These are phyloP conservation scores for Drosophila rubida DNA, from an alignment of 2,888 invertebrate species.

Conservation along the genomic window DNA sequence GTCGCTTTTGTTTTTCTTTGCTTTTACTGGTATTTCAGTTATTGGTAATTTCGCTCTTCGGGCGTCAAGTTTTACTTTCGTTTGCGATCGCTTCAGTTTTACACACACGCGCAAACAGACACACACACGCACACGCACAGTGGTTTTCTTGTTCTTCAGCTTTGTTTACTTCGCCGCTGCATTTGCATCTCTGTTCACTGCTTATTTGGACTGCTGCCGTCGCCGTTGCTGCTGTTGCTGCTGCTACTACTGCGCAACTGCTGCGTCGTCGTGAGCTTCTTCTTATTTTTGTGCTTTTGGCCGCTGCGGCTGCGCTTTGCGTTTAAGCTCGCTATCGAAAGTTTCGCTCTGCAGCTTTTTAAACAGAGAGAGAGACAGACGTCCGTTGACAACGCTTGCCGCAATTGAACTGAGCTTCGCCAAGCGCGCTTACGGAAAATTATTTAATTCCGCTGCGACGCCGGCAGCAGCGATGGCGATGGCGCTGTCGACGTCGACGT, in stretches of 20 bases:
- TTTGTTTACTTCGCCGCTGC: conserved; percentile 26
- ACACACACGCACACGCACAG: conserved; percentile 4
- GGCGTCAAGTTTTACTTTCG: conserved; percentile 49
- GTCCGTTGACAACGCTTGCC: conserved; percentile 75
- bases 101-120: conserved; percentile 7
- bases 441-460: conserved; percentile 63
- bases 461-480: conserved; percentile 3
- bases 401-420: conserved; percentile 81
- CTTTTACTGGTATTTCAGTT: conserved; percentile 40
- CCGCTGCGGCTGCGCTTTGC: conserved; percentile 34
- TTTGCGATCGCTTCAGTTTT: conserved; percentile 26
- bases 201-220: conserved; percentile 6
- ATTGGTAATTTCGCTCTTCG: conserved; percentile 47
- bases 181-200: conserved; percentile 35
- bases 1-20: conserved; percentile 9
- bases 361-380: conserved; percentile 32
- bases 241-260: conserved; percentile 4
- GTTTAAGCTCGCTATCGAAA: conserved; percentile 24
- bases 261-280: not conserved
- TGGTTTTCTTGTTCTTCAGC: conserved; percentile 12
- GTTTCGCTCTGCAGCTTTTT: conserved; percentile 18
- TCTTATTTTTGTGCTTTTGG: conserved; percentile 2
- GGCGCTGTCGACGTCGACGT: not conserved
- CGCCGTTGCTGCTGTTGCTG: conserved; percentile 1
- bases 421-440: conserved; percentile 73